Base-by-base conservation (phyloP, 2,888 invertebrate genomes). In the Drosophila putrida region DNA sequence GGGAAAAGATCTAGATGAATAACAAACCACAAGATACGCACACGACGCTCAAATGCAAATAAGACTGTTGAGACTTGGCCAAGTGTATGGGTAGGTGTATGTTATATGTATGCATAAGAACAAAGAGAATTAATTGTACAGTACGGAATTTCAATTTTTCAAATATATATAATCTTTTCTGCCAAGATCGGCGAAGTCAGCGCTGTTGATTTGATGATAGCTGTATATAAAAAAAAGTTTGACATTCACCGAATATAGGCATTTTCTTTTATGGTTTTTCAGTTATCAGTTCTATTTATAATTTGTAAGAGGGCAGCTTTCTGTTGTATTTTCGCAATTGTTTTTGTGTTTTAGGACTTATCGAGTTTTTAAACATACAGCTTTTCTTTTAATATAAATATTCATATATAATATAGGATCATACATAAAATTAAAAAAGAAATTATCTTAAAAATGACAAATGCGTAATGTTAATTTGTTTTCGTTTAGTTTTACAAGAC, bases 321-420 rank as follows among this genome's bases (percentile, higher is more conserved):
- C 31, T 60, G 64, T 76, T 82, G 47, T 51, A 20, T 20, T 20
- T 58, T 51, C 49, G 65, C 55, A 57, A 49, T 64, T 49, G 38
- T 68, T 43, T 59, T 68, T 74, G 54, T 65, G 49, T 46, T 31
- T 65, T 63, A 64, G 59, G 67, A 71, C 54, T 67, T 60, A 64
- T 50, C 57, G 66, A 62, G 63, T 49, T 75, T 75, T 71, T 71
- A 71, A 72, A 66, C 68, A 79, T 80, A 77, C 65, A 72, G 55
- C 64, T 62, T 64, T 67, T 53, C 51, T 70, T 75, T 75, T 58
- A 76, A 77, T 81, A 83, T 84, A 84, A 77, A 84, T 81, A 84
- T 74, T 84, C 71, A 84, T 81, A 81, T 71, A 79, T 82, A 84
- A 79, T 84, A 84, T 79, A 79, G 82, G 80, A 78, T 68, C 78